A percentile compares a stretch with the other conserved stretches of the same genome.
Evolutionary conservation across 2,888 invertebrate species (phyloP).

Genomic region (Drosophila cognata): DNA sequence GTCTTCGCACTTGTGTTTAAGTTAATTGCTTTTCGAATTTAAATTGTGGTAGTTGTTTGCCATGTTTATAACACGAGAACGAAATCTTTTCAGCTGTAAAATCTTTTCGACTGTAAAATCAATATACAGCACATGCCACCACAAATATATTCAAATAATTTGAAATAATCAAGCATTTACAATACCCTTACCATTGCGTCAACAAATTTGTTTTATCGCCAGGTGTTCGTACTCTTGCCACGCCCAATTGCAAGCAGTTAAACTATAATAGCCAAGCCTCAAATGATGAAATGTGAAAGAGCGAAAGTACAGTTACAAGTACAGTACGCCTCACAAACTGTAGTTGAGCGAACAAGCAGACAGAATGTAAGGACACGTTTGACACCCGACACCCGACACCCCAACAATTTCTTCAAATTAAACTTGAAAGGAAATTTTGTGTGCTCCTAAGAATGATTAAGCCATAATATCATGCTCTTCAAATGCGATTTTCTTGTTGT

Average conservation of each 20-base stretch:
- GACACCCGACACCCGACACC: not conserved
- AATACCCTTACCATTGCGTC: slow-evolving; percentile 1
- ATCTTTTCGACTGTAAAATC: slow-evolving; percentile 23
- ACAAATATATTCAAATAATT: not conserved
- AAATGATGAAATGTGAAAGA: slow-evolving; percentile 12
- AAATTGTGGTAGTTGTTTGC: not conserved
- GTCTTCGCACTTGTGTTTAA: not conserved
- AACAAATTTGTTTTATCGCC: slow-evolving; percentile 17
- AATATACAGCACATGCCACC: slow-evolving; percentile 26
- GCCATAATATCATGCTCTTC: slow-evolving; percentile 19
- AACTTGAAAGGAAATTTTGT: slow-evolving; percentile 12
- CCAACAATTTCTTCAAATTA: not conserved
- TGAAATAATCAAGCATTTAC: not conserved
- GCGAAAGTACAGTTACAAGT: slow-evolving; percentile 9
- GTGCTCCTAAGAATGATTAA: slow-evolving; percentile 26
- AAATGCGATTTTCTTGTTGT: slow-evolving; percentile 54
- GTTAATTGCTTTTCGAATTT: not conserved
- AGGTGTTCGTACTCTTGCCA: slow-evolving; percentile 23
- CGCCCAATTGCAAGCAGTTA: slow-evolving; percentile 11
- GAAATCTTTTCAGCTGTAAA: not conserved
- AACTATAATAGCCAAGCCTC: slow-evolving; percentile 11
- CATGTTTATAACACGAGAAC: not conserved
- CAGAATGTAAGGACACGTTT: not conserved
- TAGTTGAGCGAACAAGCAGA: slow-evolving; percentile 32
- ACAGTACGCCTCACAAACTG: slow-evolving; percentile 3